Evolutionary conservation across 2,113 vertebrate species (phyloP), one percentile per base, ranked within the genome.

Genomic region (Heteronetta atricapilla): DNA sequence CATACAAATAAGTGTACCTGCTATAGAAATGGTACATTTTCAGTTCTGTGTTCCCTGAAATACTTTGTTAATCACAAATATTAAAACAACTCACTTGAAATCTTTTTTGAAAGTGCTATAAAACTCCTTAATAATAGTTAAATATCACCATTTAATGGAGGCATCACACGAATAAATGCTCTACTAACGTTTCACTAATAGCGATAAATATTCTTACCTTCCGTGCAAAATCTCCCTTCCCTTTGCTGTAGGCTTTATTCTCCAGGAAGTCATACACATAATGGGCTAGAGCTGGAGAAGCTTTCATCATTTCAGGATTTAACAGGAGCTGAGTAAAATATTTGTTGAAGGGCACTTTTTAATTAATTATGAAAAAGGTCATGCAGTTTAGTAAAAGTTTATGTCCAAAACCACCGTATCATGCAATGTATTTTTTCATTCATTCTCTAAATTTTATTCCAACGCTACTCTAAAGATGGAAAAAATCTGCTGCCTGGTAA

Each of bases 161-260:
- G 23, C 55, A 56, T 4, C 59, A 31, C 38, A 60, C 11, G 26
- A 86, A 70, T 3, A 4, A 77, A 88, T 14, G 23, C 22, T 76
- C 36, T 26, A 52, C 26, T 74, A 0, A 56, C 50, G 19, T 46
- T 78, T 56, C 19, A 5, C 5, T 64, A 12, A 82, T 13, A 28
- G 38, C 5, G 18, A 3, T 85, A 82, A 87, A 84, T 23, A 48
- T 77, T 85, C 94, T 97, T 94, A 99, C 99, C 99, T 99, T 99
- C 26, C 99, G 98, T 95, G 99, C 99, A 98, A 99, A 99, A 84
- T 99, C 99, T 20, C 99, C 99, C 86, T 99, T 99, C 70, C 99
- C 99, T 97, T 99, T 99, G 97, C 97, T 99, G 94, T 99, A 99
- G 59, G 99, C 98, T 97, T 99, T 99, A 96, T 99, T 99, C 95